phyloP scores from a whole-genome alignment of 2,888 invertebrate genomes.

The Yponomeuta evonymella region DNA sequence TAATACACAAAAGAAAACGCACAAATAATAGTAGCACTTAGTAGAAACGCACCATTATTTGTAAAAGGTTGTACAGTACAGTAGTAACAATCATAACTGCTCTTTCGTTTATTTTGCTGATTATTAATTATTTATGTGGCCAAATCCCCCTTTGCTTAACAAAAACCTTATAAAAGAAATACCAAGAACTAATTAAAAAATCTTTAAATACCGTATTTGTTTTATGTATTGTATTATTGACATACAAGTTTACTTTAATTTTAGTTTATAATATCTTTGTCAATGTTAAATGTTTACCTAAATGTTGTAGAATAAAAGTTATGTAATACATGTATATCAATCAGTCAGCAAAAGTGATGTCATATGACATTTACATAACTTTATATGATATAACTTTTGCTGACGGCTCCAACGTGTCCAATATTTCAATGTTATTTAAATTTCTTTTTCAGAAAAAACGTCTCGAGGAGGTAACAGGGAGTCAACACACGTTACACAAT shows the following conservation, averaged over 20 bases:
- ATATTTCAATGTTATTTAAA: conserved; percentile 46
- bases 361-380: neutral
- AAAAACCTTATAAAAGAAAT: too few relatives aligned
- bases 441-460: conserved; percentile 84
- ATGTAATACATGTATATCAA: neutral
- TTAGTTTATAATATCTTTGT: neutral
- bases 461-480: conserved; percentile 83
- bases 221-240: too few relatives aligned
- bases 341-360: neutral
- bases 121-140: too few relatives aligned
- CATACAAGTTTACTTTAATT: too few relatives aligned
- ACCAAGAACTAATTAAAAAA: too few relatives aligned
- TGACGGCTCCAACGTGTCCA: neutral
- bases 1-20: neutral
- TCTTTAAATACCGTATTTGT: too few relatives aligned
- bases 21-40: neutral
- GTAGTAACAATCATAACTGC: neutral
- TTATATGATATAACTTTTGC: neutral
- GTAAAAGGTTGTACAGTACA: neutral
- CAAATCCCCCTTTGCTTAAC: too few relatives aligned
- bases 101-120: neutral
- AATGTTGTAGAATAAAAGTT: neutral
- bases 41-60: neutral
- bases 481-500: conserved; percentile 23
- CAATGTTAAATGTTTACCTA: neutral